Evolutionary conservation across 2,113 vertebrate genomes (phyloP).

Genomic region (Eclectus roratus): DNA sequence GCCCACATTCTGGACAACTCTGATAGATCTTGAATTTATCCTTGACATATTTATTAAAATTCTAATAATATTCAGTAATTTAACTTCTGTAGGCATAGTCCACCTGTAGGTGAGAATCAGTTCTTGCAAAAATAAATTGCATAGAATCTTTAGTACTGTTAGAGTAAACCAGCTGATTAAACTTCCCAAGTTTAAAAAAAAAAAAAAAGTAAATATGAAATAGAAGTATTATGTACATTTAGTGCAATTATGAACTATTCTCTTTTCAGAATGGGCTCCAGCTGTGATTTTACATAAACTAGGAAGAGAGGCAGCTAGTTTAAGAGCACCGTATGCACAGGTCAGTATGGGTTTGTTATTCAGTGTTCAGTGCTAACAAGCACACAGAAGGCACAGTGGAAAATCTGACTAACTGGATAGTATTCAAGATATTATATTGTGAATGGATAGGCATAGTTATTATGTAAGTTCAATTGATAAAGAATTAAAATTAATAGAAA

Average conservation of each 20-base stretch:
- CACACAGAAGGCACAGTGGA: background rate
- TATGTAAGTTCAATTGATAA: slow-evolving; percentile 11
- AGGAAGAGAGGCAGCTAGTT: slow-evolving; percentile 27
- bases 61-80: background rate
- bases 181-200: background rate
- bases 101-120: slow-evolving; percentile 4
- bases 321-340: slow-evolving; percentile 6
- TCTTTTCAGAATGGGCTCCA: slow-evolving; percentile 56
- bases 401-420: background rate
- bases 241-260: slow-evolving; percentile 59
- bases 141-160: background rate
- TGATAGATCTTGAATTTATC: background rate
- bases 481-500: slow-evolving; percentile 41
- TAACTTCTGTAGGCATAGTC: background rate
- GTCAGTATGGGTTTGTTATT: slow-evolving; percentile 5
- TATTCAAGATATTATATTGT: background rate
- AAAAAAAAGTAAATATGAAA: background rate
- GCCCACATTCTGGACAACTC: background rate
- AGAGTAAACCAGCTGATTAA: slow-evolving; percentile 56
- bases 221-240: slow-evolving; percentile 55
- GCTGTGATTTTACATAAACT: slow-evolving; percentile 49
- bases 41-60: slow-evolving; percentile 9
- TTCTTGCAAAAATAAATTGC: slow-evolving; percentile 38
- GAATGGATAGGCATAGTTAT: background rate
- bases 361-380: background rate